Evolutionary conservation across 2,888 invertebrate genomes (phyloP), one percentile per base, ranked within the genome.

Genomic region (Cryptocheilus praepositus): DNA sequence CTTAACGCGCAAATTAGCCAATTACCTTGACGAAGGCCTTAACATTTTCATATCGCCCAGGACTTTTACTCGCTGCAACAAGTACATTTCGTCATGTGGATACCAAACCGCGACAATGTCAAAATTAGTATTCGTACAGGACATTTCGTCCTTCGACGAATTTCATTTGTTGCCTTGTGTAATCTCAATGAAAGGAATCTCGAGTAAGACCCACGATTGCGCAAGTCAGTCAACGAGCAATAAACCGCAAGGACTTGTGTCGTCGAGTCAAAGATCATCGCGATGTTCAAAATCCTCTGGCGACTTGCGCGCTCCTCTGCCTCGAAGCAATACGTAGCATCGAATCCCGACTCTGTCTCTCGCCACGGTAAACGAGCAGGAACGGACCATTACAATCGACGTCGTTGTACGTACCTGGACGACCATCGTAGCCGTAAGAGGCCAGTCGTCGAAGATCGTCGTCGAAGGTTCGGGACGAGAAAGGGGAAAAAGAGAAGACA

Each of bases 341-440:
- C 36, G 36, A 36, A 36, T 7, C 1, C 19, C 16, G 49, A 4
- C 49, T 19, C 49, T 19, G n/a, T 49, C 19, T 19, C 18, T 49
- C n/a, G 15, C 18, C 7, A n/a, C 49, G 49, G 11, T 7, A 8
- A 49, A 49, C 49, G 49, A 22, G 4, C 18, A 36, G 25, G 28
- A 15, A 54, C 18, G 22, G 13, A 18, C 28, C 44, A 56, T 56
- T 56, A 56, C 21, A 21, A 56, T 28, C 15, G 21, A 19, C 19
- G 43, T 16, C 18, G 56, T 44, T 36, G 52, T 56, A 55, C 46
- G 46, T 60, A 43, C 46, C 53, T 28, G 46, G 16, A 11, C 21
- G 57, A 57, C 49, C 54, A 53, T 57, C 57, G 56, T 53, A 57
- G 61, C 60, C 65, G 52, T 52, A 56, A n/a, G 54, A 44, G 21